These are phyloP conservation scores for Oncorhynchus nerka DNA, from an alignment of 2,113 vertebrate genomes.

Conservation along the genomic window DNA sequence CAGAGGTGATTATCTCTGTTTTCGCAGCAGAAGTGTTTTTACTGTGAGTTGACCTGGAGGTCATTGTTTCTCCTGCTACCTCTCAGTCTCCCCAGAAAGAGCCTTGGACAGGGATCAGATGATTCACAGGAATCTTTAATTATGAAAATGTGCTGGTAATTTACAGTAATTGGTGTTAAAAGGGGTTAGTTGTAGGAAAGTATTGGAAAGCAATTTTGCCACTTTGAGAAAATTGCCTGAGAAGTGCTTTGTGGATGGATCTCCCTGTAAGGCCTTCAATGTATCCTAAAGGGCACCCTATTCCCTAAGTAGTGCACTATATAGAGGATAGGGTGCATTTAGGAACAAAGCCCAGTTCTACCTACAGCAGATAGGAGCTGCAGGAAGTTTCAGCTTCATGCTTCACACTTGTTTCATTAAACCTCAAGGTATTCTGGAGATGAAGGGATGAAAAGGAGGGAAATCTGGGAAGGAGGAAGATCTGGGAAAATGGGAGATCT, in stretches of 20 bases:
- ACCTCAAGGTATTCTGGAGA: no score
- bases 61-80: not conserved
- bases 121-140: slow-evolving; percentile 1
- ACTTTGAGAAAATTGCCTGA: slow-evolving; percentile 1
- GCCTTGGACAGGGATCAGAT: slow-evolving; percentile 19
- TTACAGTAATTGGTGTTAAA: slow-evolving; percentile 23
- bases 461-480: no score
- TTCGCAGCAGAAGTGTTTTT: slow-evolving; percentile 11
- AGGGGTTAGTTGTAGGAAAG: slow-evolving; percentile 11
- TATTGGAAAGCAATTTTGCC: slow-evolving; percentile 12
- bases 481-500: no score
- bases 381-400: no score
- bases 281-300: no score
- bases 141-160: slow-evolving; percentile 5
- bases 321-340: no score
- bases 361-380: no score
- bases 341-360: no score
- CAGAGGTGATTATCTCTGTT: not conserved
- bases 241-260: not conserved
- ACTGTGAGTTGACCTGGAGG: not conserved
- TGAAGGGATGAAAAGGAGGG: no score
- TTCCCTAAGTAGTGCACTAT: no score
- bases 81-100: not conserved
- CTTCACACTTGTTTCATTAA: no score
- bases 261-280: no score